Evolutionary conservation across 2,113 vertebrate species (phyloP).

Genomic region (Oreochromis spilurus): DNA sequence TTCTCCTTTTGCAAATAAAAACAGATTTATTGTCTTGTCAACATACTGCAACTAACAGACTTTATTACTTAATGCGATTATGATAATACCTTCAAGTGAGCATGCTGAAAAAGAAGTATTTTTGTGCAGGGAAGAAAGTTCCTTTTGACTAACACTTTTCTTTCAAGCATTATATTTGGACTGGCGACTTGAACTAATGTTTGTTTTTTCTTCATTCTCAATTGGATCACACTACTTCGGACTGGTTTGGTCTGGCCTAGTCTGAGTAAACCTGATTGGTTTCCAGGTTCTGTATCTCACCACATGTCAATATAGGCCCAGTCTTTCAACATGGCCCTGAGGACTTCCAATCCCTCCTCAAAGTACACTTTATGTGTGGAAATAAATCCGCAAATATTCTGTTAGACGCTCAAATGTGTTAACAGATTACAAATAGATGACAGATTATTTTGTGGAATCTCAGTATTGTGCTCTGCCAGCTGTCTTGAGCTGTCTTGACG

Average conservation of each 20-base stretch:
- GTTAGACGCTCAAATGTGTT: background rate
- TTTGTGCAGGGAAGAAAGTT: background rate
- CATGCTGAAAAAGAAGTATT: background rate
- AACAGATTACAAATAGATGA: background rate
- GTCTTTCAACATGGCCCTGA: background rate
- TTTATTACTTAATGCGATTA: background rate
- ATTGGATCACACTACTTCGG: background rate
- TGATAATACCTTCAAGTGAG: background rate
- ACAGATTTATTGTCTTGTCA: constrained; percentile 29
- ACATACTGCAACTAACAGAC: background rate
- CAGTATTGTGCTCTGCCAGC: background rate
- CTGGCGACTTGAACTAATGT: background rate
- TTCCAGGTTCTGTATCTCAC: constrained; percentile 16
- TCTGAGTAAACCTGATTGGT: background rate
- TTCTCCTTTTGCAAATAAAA: constrained; percentile 22
- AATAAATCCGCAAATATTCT: background rate
- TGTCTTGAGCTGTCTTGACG: background rate
- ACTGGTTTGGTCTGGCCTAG: background rate
- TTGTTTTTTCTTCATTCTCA: background rate
- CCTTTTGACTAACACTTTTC: background rate
- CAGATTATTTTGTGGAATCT: background rate
- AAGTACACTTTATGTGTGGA: background rate
- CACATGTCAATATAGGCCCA: constrained; percentile 16
- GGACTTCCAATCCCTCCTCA: background rate
- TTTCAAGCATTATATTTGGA: background rate